phyloP scores from a whole-genome alignment of 2,888 invertebrate genomes.

The Dorcus parallelipipedus region DNA sequence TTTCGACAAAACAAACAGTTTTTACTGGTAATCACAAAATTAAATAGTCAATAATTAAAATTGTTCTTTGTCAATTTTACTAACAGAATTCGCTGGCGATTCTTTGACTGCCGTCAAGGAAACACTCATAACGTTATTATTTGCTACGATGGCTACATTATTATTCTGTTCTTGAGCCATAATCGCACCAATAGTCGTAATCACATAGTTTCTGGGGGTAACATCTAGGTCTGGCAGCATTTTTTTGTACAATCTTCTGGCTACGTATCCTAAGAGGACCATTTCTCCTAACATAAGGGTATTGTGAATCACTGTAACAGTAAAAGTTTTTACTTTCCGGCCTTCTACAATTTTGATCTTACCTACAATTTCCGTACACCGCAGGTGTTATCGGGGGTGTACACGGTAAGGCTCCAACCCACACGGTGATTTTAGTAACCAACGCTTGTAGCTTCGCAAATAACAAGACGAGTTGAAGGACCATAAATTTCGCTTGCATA shows the following conservation, averaged over 20 bases:
- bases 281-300: conserved; percentile 65
- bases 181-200: conserved; percentile 26
- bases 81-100: background rate
- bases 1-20: no score
- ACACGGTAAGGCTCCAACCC: conserved; percentile 59
- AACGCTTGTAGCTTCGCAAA: conserved; percentile 67
- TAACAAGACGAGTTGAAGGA: conserved; percentile 62
- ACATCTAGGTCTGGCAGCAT: conserved; percentile 39
- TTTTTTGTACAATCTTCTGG: conserved; percentile 60
- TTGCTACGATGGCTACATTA: background rate
- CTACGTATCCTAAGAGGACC: conserved; percentile 62
- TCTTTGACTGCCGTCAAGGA: no score
- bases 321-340: conserved; percentile 12
- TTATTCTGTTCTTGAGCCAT: conserved; percentile 23
- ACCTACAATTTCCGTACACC: conserved; percentile 66
- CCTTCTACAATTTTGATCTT: conserved; percentile 1
- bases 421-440: conserved; percentile 56
- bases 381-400: conserved; percentile 62
- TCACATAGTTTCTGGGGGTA: conserved; percentile 10
- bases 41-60: background rate
- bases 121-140: background rate
- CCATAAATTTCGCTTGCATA: conserved; percentile 54
- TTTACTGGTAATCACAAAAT: background rate
- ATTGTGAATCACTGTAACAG: conserved; percentile 65
- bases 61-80: background rate